Evolutionary conservation across 1,140 invertebrate species (phyloP).

Genomic region (Choristoneura fumiferana): DNA sequence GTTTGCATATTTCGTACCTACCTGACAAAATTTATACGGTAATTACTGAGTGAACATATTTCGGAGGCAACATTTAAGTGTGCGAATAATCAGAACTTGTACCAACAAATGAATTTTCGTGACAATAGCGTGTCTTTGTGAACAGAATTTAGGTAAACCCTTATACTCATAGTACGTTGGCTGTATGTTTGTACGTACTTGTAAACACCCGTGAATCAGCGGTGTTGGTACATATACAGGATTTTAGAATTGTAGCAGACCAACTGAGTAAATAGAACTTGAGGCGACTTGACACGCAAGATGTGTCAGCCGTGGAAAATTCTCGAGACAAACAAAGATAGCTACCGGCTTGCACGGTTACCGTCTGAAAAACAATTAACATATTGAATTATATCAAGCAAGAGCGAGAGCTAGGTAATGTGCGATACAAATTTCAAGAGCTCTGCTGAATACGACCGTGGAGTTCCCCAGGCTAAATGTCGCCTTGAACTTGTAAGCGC

Average conservation of each 20-base stretch:
- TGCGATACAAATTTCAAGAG: conserved; percentile 17
- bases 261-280: conserved; percentile 49
- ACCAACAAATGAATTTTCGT: neutral
- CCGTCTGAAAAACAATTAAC: neutral
- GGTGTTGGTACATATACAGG: conserved; percentile 34
- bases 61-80: neutral
- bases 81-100: neutral
- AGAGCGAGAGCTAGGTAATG: neutral
- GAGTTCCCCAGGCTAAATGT: conserved; percentile 34
- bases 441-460: conserved; percentile 29
- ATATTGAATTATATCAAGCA: conserved; percentile 3
- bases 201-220: conserved; percentile 43
- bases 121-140: conserved; percentile 21
- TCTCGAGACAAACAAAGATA: conserved; percentile 1
- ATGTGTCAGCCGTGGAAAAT: neutral
- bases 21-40: conserved; percentile 19
- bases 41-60: neutral
- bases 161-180: no score
- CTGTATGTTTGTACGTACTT: conserved; percentile 26
- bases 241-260: conserved; percentile 39
- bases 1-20: conserved; percentile 11
- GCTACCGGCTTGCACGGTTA: neutral
- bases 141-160: conserved; percentile 26
- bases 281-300: conserved; percentile 19
- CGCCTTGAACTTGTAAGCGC: conserved; percentile 62